These are phyloP conservation scores for Cenopis cana DNA, from an alignment of 2,888 invertebrate genomes.

Conservation along the genomic window DNA sequence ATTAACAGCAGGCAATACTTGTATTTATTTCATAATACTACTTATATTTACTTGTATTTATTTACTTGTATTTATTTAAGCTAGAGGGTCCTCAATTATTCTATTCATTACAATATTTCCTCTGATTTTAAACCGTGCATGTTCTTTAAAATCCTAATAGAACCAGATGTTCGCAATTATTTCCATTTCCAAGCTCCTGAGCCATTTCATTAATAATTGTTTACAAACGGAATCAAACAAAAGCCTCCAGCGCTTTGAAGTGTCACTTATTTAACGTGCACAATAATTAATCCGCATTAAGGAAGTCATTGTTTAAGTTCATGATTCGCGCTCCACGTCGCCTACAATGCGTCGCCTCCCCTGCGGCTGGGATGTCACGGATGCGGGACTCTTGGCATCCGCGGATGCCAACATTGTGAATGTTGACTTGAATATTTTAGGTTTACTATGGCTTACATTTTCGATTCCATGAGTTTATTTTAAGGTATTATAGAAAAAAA, in stretches of 20 bases:
- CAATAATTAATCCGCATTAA: slow-evolving; percentile 65
- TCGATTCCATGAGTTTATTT: too few species aligned
- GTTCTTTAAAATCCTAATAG: not conserved
- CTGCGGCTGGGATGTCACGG: not conserved
- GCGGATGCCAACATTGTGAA: not conserved
- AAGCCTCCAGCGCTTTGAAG: slow-evolving; percentile 26
- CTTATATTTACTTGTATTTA: too few species aligned
- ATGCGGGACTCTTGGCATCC: not conserved
- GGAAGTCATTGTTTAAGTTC: slow-evolving; percentile 69
- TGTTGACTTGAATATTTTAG: too few species aligned
- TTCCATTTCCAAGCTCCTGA: slow-evolving; percentile 10
- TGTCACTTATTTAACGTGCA: slow-evolving; percentile 57
- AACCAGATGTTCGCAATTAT: slow-evolving; percentile 17
- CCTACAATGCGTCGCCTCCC: not conserved
- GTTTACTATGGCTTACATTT: too few species aligned
- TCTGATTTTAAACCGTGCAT: not conserved
- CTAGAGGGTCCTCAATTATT: too few species aligned
- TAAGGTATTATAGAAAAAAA: too few species aligned
- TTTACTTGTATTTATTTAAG: too few species aligned
- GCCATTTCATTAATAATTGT: slow-evolving; percentile 31
- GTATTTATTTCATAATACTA: too few species aligned
- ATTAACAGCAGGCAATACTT: too few species aligned
- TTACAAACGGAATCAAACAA: slow-evolving; percentile 28
- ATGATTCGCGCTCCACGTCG: slow-evolving; percentile 55
- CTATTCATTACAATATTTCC: too few species aligned